Conservation (phyloP, 1,140 invertebrate species). For the Drosophila repletoides region DNA sequence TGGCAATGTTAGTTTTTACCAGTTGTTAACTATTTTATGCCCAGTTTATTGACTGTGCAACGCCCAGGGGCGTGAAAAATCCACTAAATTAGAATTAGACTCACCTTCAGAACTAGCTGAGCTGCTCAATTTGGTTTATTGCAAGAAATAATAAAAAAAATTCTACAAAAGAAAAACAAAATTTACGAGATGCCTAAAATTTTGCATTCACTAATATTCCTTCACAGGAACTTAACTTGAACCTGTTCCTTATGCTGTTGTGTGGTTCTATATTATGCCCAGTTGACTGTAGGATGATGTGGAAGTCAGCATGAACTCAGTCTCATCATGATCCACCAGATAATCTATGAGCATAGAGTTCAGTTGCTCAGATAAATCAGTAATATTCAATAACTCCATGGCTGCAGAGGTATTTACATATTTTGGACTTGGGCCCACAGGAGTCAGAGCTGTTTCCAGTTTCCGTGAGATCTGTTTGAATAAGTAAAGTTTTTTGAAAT, state of each 20-base stretch:
- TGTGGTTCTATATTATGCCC: neutral
- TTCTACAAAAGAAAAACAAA: neutral
- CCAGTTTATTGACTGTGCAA: slow-evolving; percentile 46
- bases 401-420: slow-evolving; percentile 31
- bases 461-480: slow-evolving; percentile 28
- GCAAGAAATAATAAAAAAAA: neutral
- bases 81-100: slow-evolving; percentile 46
- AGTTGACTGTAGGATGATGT: neutral
- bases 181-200: neutral
- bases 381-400: slow-evolving; percentile 44
- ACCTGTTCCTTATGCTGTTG: too few species aligned
- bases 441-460: slow-evolving; percentile 15
- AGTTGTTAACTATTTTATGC: slow-evolving; percentile 25
- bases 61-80: slow-evolving; percentile 42
- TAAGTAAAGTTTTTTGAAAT: too few species aligned
- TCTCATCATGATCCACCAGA: slow-evolving; percentile 14
- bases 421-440: neutral
- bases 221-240: too few species aligned
- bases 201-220: neutral
- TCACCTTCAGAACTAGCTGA: slow-evolving; percentile 2
- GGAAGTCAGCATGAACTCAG: neutral
- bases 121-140: slow-evolving; percentile 11
- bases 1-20: too few species aligned
- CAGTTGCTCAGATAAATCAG: slow-evolving; percentile 6
- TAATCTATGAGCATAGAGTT: slow-evolving; percentile 43